Conservation (phyloP, 2,888 invertebrate species). For the Crossocerus cetratus region DNA sequence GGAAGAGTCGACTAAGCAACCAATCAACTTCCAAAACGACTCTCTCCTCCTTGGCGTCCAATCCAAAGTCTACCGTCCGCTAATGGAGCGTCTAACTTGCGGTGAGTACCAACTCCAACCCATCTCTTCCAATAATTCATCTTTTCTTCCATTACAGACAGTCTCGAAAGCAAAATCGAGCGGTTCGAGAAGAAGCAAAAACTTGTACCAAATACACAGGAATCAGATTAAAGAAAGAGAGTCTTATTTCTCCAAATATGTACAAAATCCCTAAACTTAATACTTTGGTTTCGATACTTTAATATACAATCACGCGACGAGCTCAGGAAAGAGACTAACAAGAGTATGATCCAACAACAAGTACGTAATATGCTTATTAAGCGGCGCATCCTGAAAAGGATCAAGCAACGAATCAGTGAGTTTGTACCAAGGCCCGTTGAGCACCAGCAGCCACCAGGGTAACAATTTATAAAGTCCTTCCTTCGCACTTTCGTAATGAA, state of each 20-base stretch:
- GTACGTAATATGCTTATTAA: slow-evolving; percentile 85
- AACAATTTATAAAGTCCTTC: slow-evolving; percentile 66
- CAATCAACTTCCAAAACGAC: slow-evolving; percentile 78
- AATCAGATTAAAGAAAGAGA: slow-evolving; percentile 6
- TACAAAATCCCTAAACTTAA: background rate
- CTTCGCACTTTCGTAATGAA: slow-evolving; percentile 64
- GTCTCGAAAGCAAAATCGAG: slow-evolving; percentile 88
- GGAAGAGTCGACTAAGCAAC: slow-evolving; percentile 67
- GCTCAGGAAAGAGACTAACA: slow-evolving; percentile 87
- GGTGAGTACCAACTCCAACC: slow-evolving; percentile 78
- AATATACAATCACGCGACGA: slow-evolving; percentile 8
- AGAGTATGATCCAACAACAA: slow-evolving; percentile 87
- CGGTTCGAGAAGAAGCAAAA: slow-evolving; percentile 85
- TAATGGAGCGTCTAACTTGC: slow-evolving; percentile 87
- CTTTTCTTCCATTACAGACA: slow-evolving; percentile 79
- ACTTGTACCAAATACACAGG: background rate
- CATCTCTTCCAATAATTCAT: slow-evolving; percentile 2
- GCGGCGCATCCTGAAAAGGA: slow-evolving; percentile 78
- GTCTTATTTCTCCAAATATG: background rate
- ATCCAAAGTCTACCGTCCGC: slow-evolving; percentile 84
- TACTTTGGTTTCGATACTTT: background rate
- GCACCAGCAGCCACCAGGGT: slow-evolving; percentile 69
- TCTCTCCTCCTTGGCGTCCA: slow-evolving; percentile 84
- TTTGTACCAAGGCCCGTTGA: slow-evolving; percentile 68
- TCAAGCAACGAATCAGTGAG: slow-evolving; percentile 71